These are phyloP conservation scores for Bufo bufo DNA, from an alignment of 2,113 vertebrate species.

Conservation along the genomic window DNA sequence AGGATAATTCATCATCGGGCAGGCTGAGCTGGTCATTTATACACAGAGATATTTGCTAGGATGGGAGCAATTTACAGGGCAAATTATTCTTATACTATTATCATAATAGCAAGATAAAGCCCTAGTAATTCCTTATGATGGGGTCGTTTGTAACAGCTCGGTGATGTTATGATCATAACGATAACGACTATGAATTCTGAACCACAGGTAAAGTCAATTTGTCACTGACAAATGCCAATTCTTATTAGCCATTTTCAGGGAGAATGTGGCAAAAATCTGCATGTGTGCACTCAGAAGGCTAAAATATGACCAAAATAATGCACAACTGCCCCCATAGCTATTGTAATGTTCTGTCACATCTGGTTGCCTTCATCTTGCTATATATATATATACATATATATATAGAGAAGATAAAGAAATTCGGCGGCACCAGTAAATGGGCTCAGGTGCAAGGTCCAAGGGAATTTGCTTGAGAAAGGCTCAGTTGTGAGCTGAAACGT, in stretches of 20 bases:
- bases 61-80: not conserved
- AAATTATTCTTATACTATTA: conserved; percentile 6
- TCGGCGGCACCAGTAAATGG: no score
- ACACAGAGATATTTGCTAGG: not conserved
- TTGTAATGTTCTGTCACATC: not conserved
- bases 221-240: not conserved
- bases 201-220: not conserved
- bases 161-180: not conserved
- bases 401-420: no score
- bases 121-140: not conserved
- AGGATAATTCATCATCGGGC: not conserved
- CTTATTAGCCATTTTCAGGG: not conserved
- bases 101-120: not conserved
- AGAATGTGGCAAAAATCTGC: not conserved
- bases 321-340: not conserved
- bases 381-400: no score
- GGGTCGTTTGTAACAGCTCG: not conserved
- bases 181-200: not conserved
- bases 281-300: not conserved
- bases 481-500: no score
- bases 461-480: no score
- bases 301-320: not conserved
- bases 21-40: not conserved
- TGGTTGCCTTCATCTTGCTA: not conserved
- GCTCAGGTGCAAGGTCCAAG: no score